Percentiles rank a stretch among this genome's conserved stretches.
Evolutionary conservation across 1,140 invertebrate species (phyloP).

Genomic region (Bicyclus anynana): DNA sequence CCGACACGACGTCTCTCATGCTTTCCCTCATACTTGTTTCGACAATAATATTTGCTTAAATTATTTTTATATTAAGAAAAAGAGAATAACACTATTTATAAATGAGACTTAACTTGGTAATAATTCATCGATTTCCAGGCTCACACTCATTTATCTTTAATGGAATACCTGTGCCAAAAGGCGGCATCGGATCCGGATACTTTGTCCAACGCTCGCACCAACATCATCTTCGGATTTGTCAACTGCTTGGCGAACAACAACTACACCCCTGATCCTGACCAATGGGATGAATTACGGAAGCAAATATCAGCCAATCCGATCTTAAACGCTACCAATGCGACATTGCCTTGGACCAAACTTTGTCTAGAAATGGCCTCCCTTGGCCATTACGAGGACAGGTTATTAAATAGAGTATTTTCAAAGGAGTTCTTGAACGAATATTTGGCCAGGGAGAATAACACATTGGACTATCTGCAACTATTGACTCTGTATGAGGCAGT

Average conservation of each 20-base stretch:
- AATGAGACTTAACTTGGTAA: not conserved
- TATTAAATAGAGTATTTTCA: conserved; percentile 76
- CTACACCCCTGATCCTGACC: conserved; percentile 74
- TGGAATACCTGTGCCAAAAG: conserved; percentile 77
- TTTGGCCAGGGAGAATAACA: conserved; percentile 56
- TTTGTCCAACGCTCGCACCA: conserved; percentile 44
- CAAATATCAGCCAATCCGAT: conserved; percentile 60
- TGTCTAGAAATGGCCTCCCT: conserved; percentile 76
- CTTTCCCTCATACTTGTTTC: no score
- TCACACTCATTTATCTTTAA: conserved; percentile 74
- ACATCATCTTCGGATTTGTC: conserved; percentile 69
- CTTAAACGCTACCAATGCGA: conserved; percentile 42
- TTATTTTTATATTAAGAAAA: no score
- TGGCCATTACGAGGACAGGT: conserved; percentile 73
- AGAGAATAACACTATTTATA: no score
- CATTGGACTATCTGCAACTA: conserved; percentile 72
- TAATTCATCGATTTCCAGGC: conserved; percentile 46
- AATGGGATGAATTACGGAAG: conserved; percentile 74
- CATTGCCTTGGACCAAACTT: conserved; percentile 70
- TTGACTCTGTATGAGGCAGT: conserved; percentile 79
- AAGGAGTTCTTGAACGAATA: conserved; percentile 61
- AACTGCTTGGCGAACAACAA: conserved; percentile 76
- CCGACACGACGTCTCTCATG: no score
- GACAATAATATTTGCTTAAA: no score
- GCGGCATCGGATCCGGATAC: conserved; percentile 54